phyloP scores from a whole-genome alignment of 2,888 invertebrate species.

The Temnothorax rugatulus region DNA sequence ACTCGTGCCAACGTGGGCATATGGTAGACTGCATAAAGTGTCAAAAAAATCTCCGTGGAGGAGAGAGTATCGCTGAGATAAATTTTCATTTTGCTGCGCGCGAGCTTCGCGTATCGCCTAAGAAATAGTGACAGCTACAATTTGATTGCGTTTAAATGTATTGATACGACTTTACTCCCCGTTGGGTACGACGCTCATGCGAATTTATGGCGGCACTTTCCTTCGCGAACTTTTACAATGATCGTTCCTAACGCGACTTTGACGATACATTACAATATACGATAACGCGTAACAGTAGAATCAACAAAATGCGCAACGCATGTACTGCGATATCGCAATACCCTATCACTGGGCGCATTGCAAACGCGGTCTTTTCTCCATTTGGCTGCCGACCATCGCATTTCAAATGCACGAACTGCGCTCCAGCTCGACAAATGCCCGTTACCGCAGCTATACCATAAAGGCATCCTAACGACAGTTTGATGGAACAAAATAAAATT shows the following conservation, averaged over 20 bases:
- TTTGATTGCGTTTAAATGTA: slow-evolving; percentile 35
- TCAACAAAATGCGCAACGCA: slow-evolving; percentile 45
- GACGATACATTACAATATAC: slow-evolving; percentile 39
- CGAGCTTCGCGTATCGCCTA: not conserved
- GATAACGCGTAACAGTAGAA: slow-evolving; percentile 20
- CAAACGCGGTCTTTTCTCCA: slow-evolving; percentile 43
- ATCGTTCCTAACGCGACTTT: slow-evolving; percentile 47
- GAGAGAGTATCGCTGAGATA: not conserved
- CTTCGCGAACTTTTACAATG: slow-evolving; percentile 35
- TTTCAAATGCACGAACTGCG: slow-evolving; percentile 41
- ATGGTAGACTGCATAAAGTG: not conserved
- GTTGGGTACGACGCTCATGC: slow-evolving; percentile 3
- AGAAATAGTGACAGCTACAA: slow-evolving; percentile 26
- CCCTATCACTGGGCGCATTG: not conserved
- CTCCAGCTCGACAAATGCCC: slow-evolving; percentile 32
- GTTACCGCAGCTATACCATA: slow-evolving; percentile 33
- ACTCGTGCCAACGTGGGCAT: not conserved
- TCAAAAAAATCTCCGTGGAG: not conserved
- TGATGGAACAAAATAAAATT: slow-evolving; percentile 59
- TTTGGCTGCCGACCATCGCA: slow-evolving; percentile 50
- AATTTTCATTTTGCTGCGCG: not conserved
- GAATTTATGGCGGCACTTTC: slow-evolving; percentile 42
- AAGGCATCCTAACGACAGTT: slow-evolving; percentile 42
- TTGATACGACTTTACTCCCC: slow-evolving; percentile 32
- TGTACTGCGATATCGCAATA: slow-evolving; percentile 12